Evolutionary conservation across 92 coral and sea anemone species (phyloP).

Genomic region (Actinostola sp.): DNA sequence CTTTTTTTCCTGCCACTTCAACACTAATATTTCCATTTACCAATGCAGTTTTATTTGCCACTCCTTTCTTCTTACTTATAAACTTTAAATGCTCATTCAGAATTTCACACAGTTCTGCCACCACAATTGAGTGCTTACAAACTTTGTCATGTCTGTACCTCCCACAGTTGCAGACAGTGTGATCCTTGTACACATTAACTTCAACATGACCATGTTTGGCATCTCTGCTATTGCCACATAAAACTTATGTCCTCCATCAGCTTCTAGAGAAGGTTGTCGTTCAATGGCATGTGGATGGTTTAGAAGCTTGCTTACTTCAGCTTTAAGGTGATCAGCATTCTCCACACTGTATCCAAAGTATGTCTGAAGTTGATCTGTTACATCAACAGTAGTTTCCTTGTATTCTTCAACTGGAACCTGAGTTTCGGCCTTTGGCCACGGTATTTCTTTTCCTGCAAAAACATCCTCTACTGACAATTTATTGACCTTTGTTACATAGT

Average conservation of each 20-base stretch:
- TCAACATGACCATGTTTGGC: constrained; percentile 8
- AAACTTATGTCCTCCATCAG: neutral
- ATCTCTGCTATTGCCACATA: constrained; percentile 18
- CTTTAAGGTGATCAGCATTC: neutral
- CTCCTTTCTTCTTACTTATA: constrained; percentile 2
- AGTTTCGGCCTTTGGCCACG: neutral
- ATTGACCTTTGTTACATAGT: constrained; percentile 43
- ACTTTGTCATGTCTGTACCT: constrained; percentile 12
- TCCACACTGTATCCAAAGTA: constrained; percentile 14
- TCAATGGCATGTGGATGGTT: constrained; percentile 15
- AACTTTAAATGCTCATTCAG: constrained; percentile 5
- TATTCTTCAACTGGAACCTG: constrained; percentile 8
- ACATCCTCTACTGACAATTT: constrained; percentile 41
- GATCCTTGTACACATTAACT: constrained; percentile 9
- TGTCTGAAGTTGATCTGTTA: neutral
- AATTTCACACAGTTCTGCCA: constrained; percentile 2
- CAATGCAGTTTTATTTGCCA: constrained; percentile 2
- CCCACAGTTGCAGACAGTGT: constrained; percentile 16
- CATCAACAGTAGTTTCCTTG: neutral
- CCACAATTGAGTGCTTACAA: constrained; percentile 9
- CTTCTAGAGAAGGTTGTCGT: constrained; percentile 1
- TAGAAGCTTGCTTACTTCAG: neutral
- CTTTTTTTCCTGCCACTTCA: constrained; percentile 21
- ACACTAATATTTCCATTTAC: neutral
- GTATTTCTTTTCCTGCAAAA: constrained; percentile 17